These are phyloP conservation scores for Cairina moschata DNA, from an alignment of 2,113 vertebrate genomes.

Conservation along the genomic window DNA sequence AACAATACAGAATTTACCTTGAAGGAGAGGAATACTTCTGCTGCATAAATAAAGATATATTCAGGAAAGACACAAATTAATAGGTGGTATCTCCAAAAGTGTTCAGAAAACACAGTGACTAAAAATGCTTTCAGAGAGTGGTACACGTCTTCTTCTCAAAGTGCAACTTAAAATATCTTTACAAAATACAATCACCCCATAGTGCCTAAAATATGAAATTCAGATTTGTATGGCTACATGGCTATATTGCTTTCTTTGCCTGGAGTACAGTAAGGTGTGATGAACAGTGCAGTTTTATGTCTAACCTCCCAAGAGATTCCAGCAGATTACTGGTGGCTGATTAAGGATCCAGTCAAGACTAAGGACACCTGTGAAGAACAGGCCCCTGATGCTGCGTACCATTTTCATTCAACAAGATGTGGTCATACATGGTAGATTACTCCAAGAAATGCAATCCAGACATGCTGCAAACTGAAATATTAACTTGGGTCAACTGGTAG, in stretches of 20 bases:
- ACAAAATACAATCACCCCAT: neutral
- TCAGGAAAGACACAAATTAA: slow-evolving; percentile 64
- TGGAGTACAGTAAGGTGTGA: neutral
- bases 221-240: neutral
- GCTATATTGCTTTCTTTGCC: neutral
- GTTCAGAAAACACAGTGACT: neutral
- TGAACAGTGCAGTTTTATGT: neutral
- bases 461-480: neutral
- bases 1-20: slow-evolving; percentile 59
- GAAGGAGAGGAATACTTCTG: slow-evolving; percentile 61
- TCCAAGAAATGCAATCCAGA: neutral
- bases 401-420: neutral
- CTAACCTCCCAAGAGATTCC: neutral
- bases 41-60: slow-evolving; percentile 60
- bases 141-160: neutral
- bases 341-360: neutral
- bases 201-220: neutral
- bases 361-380: neutral
- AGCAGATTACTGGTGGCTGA: neutral
- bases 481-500: neutral
- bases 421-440: neutral
- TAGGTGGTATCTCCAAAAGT: slow-evolving; percentile 11
- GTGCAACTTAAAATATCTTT: neutral
- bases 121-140: neutral
- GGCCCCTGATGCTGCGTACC: neutral